Conservation (phyloP, 2,113 vertebrate genomes). For the Empidonax traillii region DNA sequence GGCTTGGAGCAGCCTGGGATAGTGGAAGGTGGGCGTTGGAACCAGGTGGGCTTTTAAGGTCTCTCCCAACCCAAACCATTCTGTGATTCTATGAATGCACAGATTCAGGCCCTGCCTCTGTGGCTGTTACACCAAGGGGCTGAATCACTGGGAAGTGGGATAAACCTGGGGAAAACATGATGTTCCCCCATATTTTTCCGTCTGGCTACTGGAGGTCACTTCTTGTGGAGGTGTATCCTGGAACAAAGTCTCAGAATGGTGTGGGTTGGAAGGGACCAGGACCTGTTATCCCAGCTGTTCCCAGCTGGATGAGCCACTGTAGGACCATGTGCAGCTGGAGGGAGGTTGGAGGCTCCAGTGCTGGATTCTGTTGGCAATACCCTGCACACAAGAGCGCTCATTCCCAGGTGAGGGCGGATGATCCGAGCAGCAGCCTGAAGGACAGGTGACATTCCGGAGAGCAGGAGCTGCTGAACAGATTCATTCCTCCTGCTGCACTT, state of each 20-base stretch:
- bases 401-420: not conserved
- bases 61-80: not conserved
- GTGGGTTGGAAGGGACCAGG: not conserved
- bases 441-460: constrained; percentile 41
- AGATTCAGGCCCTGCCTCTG: not conserved
- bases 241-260: not conserved
- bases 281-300: not conserved
- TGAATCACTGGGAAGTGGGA: not conserved
- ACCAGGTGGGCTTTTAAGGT: not conserved
- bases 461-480: not conserved
- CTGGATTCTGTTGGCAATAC: not conserved
- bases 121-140: not conserved
- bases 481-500: constrained; percentile 32
- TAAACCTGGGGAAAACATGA: not conserved
- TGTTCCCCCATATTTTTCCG: not conserved
- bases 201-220: not conserved
- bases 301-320: not conserved
- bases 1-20: not conserved
- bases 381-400: not conserved
- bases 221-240: not conserved
- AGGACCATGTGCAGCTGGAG: constrained; percentile 1
- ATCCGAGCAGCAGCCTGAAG: constrained; percentile 30
- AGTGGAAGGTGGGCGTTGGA: not conserved
- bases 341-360: constrained; percentile 6
- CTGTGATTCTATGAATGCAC: not conserved